phyloP scores from a whole-genome alignment of 2,888 invertebrate species.

The Linnaemya vulpina region DNA sequence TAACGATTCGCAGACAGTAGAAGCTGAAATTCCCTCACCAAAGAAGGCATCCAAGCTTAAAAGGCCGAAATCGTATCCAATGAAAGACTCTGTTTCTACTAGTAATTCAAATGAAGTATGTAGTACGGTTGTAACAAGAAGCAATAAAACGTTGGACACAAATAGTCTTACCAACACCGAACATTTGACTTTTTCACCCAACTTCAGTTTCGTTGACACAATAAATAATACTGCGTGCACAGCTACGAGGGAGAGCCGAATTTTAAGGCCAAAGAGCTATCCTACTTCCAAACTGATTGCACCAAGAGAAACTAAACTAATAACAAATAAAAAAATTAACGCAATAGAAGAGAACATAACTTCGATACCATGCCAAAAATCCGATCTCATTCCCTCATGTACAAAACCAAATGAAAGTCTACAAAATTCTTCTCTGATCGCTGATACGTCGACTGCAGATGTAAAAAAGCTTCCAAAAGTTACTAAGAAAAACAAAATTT shows the following conservation, averaged over 20 bases:
- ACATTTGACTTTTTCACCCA: slow-evolving; percentile 2
- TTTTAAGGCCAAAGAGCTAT: slow-evolving; percentile 85
- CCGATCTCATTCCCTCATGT: slow-evolving; percentile 78
- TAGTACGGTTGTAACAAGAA: slow-evolving; percentile 51
- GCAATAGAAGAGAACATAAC: slow-evolving; percentile 68
- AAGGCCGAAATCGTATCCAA: slow-evolving; percentile 85
- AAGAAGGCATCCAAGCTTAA: slow-evolving; percentile 84
- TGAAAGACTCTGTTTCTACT: slow-evolving; percentile 80
- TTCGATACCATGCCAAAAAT: slow-evolving; percentile 73
- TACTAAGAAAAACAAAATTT: slow-evolving; percentile 78
- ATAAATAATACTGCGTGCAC: slow-evolving; percentile 4
- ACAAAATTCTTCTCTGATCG: slow-evolving; percentile 73
- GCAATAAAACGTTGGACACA: slow-evolving; percentile 7
- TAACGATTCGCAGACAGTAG: slow-evolving; percentile 44
- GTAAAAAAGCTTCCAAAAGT: slow-evolving; percentile 77
- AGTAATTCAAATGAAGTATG: slow-evolving; percentile 71
- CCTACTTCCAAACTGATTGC: slow-evolving; percentile 83
- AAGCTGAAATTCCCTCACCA: slow-evolving; percentile 71
- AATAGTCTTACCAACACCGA: slow-evolving; percentile 51
- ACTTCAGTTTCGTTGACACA: not conserved
- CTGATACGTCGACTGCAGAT: slow-evolving; percentile 73
- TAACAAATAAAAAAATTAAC: slow-evolving; percentile 76
- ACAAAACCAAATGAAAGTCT: slow-evolving; percentile 59
- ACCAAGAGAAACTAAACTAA: slow-evolving; percentile 81
- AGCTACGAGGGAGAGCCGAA: slow-evolving; percentile 77